Evolutionary conservation across 2,113 vertebrate genomes (phyloP).

Genomic region (Catagonus wagneri): DNA sequence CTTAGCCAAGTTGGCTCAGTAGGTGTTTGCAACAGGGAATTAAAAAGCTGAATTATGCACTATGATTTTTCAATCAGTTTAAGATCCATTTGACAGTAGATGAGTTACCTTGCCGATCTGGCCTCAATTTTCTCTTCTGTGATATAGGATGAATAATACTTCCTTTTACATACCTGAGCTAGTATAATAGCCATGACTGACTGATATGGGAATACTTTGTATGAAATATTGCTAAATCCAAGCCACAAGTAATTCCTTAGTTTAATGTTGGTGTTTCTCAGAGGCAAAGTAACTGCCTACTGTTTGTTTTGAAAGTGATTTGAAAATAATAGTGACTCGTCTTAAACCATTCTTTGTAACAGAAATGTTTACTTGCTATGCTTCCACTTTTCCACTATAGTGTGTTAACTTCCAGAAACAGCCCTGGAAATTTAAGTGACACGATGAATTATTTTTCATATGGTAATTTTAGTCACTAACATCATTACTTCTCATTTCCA

Average conservation of each 20-base stretch:
- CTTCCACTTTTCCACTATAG: neutral
- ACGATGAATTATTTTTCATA: slow-evolving; percentile 51
- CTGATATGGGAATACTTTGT: neutral
- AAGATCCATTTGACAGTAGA: neutral
- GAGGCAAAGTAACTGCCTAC: neutral
- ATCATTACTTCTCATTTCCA: slow-evolving; percentile 70
- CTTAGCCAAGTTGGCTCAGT: neutral
- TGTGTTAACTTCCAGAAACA: slow-evolving; percentile 52
- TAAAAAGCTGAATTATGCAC: neutral
- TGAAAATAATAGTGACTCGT: slow-evolving; percentile 27
- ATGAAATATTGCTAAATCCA: neutral
- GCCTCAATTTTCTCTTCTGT: neutral
- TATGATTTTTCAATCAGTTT: neutral
- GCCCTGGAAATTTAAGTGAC: slow-evolving; percentile 46
- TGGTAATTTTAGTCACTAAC: slow-evolving; percentile 70
- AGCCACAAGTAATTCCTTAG: neutral
- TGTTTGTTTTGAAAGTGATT: slow-evolving; percentile 48
- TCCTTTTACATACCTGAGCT: neutral
- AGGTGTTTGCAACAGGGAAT: neutral
- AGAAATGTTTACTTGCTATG: neutral
- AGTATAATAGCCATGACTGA: neutral
- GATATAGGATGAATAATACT: neutral
- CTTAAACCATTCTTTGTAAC: neutral
- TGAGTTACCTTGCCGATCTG: neutral
- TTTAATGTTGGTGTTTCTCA: neutral